Evolutionary conservation across 2,888 invertebrate species (phyloP).

Genomic region (Plemyria rubiginata): DNA sequence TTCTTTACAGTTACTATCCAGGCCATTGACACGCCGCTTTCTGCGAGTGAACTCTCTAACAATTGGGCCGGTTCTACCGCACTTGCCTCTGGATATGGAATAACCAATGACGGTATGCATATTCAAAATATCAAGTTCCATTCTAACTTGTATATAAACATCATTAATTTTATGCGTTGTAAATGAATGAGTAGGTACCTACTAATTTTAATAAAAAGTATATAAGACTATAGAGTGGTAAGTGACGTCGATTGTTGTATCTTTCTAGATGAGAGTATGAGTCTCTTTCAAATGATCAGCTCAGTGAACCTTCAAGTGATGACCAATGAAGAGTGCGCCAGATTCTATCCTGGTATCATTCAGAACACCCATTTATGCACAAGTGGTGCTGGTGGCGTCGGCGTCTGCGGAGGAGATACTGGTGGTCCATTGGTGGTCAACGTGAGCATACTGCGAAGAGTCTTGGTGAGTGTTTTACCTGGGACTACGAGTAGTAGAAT

Average conservation of each 20-base stretch:
- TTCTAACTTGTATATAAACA: too few species aligned
- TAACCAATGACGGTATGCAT: constrained; percentile 48
- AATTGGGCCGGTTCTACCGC: constrained; percentile 47
- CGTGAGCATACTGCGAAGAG: constrained; percentile 44
- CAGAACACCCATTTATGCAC: constrained; percentile 57
- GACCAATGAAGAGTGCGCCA: constrained; percentile 52
- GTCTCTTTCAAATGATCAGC: constrained; percentile 47
- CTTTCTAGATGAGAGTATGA: constrained; percentile 46
- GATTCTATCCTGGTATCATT: constrained; percentile 45
- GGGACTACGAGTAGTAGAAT: too few species aligned
- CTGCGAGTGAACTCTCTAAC: constrained; percentile 48
- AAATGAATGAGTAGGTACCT: background rate
- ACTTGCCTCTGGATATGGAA: constrained; percentile 57
- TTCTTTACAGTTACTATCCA: constrained; percentile 50
- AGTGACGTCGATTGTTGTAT: too few species aligned
- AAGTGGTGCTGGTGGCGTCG: constrained; percentile 52
- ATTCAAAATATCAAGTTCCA: too few species aligned
- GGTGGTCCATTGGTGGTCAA: constrained; percentile 56
- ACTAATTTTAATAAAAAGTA: too few species aligned
- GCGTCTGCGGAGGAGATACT: constrained; percentile 59
- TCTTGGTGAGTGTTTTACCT: constrained; percentile 44
- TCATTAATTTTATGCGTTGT: too few species aligned
- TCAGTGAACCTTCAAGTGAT: constrained; percentile 55
- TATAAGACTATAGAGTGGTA: too few species aligned
- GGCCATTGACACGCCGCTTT: constrained; percentile 53